Evolutionary conservation across 2,888 invertebrate species (phyloP), one percentile per base, ranked within the genome.

Genomic region (Phengaris arion): DNA sequence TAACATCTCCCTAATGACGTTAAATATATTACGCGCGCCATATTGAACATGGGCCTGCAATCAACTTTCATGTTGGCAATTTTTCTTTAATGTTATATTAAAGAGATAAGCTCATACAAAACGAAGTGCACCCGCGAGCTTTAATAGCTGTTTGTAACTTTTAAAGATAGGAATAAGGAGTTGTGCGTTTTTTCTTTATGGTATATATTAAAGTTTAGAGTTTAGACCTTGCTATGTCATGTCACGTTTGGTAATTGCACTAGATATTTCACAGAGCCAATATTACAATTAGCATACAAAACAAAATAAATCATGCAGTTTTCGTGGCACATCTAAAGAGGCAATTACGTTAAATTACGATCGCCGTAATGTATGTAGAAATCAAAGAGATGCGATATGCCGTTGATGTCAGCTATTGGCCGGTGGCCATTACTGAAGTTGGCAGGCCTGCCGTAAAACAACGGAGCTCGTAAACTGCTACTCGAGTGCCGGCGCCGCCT

Each of bases 381-480:
- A 78, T 78, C 75, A 83, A 81, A 80, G 78, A 78, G 84, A 87
- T 85, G 85, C 84, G 79, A 81, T 79, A 79, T 80, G 78, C 77
- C 80, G 81, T 77, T 77, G 80, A 84, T 83, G 78, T 81, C 82
- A 82, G 79, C 80, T 82, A 81, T 81, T 84, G 83, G 82, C 84
- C 87, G 86, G 87, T 85, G 81, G 85, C 79, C 81, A 79, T 82
- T 81, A 90, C 88, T 85, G 87, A 86, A 85, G 85, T 86, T 85
- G 84, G 87, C 87, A 89, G 88, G 83, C 84, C 83, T 83, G 87
- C 84, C 86, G 87, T 91, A 90, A 92, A 91, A 90, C 81, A 84
- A 84, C 87, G 85, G 87, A 88, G 87, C 84, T 90, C 91, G 87
- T 92, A 92, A 92, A 93, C 90, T 88, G 87, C 89, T 89, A 89